Evolutionary conservation across 2,797 vertebrate genomes (phyloP), one percentile per base, ranked within the genome.

Genomic region (Cryptoprocta ferox): DNA sequence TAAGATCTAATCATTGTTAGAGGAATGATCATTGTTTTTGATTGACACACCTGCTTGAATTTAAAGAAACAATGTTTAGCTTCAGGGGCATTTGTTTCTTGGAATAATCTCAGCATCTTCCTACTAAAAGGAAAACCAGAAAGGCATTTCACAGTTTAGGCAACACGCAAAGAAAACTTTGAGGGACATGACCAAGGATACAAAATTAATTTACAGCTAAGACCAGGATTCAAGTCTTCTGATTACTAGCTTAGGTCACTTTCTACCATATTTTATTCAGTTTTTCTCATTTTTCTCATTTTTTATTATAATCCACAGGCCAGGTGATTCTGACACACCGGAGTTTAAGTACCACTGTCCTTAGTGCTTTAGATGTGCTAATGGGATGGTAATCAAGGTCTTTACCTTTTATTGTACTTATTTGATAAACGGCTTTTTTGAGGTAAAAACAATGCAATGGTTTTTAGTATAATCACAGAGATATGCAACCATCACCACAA

Each of bases 41-140:
- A 95, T 21, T 86, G 50, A 94, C 42, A 80, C 26, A 91, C 3
- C 15, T 94, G 48, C 13, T 63, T 65, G 30, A 90, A 79, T 92
- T 95, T 94, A 83, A 96, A 94, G 26, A 96, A 84, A 89, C 14
- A 89, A 42, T 66, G 86, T 63, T 96, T 89, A 79, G 89, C 26
- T 24, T 70, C 21, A 19, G 76, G 48, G 45, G 59, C 28, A 71
- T 93, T 79, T 95, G 10, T 89, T 94, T 95, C 63, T 89, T 89
- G 28, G 14, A 86, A 84, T 93, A 93, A 93, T 32, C 70, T 83
- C 32, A 93, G 66, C 35, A 92, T 53, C 45, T 87, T 80, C n/a
- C 89, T 91, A 95, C n/a, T 56, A 42, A 84, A 76, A 92, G 76
- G 15, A 92, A 83, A 92, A 88, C 12, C 28, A 42, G 76, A 39